Conservation (phyloP, 1,140 invertebrate genomes). For the Polypedilum vanderplanki region DNA sequence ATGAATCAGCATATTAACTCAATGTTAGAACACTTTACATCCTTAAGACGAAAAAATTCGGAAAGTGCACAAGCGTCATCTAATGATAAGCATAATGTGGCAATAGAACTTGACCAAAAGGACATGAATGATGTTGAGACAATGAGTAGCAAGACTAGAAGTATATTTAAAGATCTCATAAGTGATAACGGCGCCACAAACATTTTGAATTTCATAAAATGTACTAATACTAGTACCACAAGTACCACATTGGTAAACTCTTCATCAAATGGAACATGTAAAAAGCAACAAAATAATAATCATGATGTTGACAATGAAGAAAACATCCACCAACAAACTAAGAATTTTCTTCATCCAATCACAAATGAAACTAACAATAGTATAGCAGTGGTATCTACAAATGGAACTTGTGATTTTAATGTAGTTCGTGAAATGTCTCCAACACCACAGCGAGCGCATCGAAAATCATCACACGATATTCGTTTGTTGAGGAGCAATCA, state of each 20-base stretch:
- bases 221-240: not conserved
- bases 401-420: conserved; percentile 8
- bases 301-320: not conserved
- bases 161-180: conserved; percentile 15
- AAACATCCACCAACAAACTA: not conserved
- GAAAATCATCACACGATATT: conserved; percentile 40
- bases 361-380: not conserved
- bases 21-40: conserved; percentile 9
- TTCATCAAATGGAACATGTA: not conserved
- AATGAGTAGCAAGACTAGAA: not conserved
- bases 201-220: conserved; percentile 3
- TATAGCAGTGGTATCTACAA: not conserved
- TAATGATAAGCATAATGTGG: not conserved
- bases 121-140: not conserved
- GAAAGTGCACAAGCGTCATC: conserved; percentile 22
- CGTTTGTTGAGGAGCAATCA: not conserved
- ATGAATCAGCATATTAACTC: conserved; percentile 7
- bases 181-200: conserved; percentile 23
- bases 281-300: not conserved
- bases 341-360: not conserved
- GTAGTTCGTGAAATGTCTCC: conserved; percentile 39
- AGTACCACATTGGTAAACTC: not conserved
- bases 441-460: conserved; percentile 41
- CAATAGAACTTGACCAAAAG: conserved; percentile 8
- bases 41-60: conserved; percentile 1